Conservation (phyloP, 2,888 invertebrate species). For the Zeuzera pyrina region DNA sequence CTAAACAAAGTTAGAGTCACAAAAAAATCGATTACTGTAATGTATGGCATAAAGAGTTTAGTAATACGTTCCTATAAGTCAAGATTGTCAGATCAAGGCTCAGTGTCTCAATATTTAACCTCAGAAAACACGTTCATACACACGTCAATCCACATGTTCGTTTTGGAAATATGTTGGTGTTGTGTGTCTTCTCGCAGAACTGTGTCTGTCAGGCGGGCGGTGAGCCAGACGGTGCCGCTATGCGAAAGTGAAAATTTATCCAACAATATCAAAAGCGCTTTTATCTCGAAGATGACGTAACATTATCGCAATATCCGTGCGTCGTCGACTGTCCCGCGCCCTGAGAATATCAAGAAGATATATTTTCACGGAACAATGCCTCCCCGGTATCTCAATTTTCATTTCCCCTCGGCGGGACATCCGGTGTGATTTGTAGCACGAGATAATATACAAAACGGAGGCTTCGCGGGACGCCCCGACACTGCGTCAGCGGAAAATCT, state of each 20-base stretch:
- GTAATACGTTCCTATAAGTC: no score
- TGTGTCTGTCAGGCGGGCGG: slow-evolving; percentile 1
- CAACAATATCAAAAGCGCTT: slow-evolving; percentile 49
- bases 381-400: slow-evolving; percentile 70
- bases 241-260: slow-evolving; percentile 50
- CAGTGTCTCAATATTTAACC: no score
- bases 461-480: slow-evolving; percentile 50
- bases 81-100: no score
- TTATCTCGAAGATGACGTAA: slow-evolving; percentile 59
- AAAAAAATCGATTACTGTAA: no score
- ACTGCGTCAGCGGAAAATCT: slow-evolving; percentile 53
- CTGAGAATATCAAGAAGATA: slow-evolving; percentile 66
- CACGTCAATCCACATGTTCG: no score
- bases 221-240: slow-evolving; percentile 21
- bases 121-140: no score
- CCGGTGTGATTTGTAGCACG: slow-evolving; percentile 69
- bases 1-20: no score
- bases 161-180: no score
- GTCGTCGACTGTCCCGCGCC: slow-evolving; percentile 54
- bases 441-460: slow-evolving; percentile 70
- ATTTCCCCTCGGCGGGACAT: slow-evolving; percentile 65
- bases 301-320: slow-evolving; percentile 65
- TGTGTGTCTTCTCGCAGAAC: no score
- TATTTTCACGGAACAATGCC: slow-evolving; percentile 70
- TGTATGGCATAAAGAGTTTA: no score